These are phyloP conservation scores for Melolontha melolontha DNA, from an alignment of 2,888 invertebrate species.

Conservation along the genomic window DNA sequence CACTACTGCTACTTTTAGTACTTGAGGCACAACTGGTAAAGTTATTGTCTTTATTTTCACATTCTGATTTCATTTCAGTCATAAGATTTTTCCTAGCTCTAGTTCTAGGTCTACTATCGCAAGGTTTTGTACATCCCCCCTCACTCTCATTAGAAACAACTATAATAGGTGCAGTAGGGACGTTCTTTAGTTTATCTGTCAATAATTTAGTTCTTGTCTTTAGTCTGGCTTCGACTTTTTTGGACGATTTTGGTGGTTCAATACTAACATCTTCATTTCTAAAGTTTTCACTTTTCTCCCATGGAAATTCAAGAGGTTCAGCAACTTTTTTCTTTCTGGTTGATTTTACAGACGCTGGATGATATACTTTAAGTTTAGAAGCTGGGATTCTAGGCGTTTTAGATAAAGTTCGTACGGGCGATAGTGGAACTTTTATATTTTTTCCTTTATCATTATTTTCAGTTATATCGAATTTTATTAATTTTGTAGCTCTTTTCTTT, in stretches of 20 bases:
- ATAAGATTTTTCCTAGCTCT: slow-evolving; percentile 14
- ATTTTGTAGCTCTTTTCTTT: slow-evolving; percentile 3
- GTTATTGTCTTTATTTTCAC: slow-evolving; percentile 5
- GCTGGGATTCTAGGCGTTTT: slow-evolving; percentile 19
- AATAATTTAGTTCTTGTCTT: slow-evolving; percentile 24
- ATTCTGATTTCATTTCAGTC: background rate
- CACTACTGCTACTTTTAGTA: slow-evolving; percentile 3
- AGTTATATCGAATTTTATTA: slow-evolving; percentile 22
- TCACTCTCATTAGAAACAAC: slow-evolving; percentile 13
- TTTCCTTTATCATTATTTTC: slow-evolving; percentile 16
- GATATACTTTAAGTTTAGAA: slow-evolving; percentile 26
- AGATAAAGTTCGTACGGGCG: background rate
- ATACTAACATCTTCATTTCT: background rate
- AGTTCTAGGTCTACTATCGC: background rate
- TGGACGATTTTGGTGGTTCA: background rate
- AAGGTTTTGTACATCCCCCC: background rate
- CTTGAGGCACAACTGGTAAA: slow-evolving; percentile 21
- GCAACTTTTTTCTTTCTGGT: slow-evolving; percentile 24
- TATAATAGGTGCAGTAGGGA: slow-evolving; percentile 8
- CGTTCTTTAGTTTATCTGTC: slow-evolving; percentile 32
- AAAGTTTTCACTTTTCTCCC: slow-evolving; percentile 10
- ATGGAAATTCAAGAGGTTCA: slow-evolving; percentile 4
- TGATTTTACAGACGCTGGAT: slow-evolving; percentile 2
- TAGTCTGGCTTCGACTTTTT: slow-evolving; percentile 1
- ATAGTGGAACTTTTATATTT: background rate